A percentile compares a stretch with the other conserved stretches of the same genome.
Evolutionary conservation across 2,797 vertebrate genomes (phyloP).

Genomic region (Peromyscus melanophrys): DNA sequence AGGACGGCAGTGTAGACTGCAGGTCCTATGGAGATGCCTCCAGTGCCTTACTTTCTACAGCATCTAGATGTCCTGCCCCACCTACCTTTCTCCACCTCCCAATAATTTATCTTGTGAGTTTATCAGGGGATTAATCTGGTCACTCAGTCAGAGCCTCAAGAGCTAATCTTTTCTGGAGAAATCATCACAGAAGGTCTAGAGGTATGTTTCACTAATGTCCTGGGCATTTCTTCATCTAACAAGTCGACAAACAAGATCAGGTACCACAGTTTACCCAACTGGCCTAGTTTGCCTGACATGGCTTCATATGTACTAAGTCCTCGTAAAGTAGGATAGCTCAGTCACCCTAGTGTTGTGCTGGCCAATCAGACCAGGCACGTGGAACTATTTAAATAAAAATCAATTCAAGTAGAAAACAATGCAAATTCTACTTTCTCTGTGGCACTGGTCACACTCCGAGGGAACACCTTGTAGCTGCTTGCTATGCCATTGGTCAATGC

Average conservation of each 20-base stretch:
- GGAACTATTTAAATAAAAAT: not conserved
- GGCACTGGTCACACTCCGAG: not conserved
- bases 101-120: not conserved
- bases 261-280: not conserved
- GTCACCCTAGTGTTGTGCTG: not conserved
- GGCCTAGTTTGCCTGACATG: not conserved
- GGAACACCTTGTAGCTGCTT: not conserved
- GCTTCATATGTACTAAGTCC: not conserved
- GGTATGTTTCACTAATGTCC: not conserved
- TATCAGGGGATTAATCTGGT: not conserved
- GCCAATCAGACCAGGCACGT: not conserved
- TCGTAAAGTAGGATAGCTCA: not conserved
- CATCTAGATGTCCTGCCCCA: not conserved
- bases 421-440: not conserved
- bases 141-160: not conserved
- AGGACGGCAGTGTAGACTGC: not conserved
- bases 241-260: not conserved
- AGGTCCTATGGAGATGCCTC: not conserved
- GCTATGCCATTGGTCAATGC: not conserved
- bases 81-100: not conserved
- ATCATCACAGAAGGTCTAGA: not conserved
- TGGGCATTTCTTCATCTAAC: not conserved
- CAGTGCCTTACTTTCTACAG: not conserved
- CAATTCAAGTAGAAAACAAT: not conserved
- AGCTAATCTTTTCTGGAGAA: not conserved